Base-by-base conservation (phyloP, 2,888 invertebrate genomes). In the Alviniconcha strummeri region DNA sequence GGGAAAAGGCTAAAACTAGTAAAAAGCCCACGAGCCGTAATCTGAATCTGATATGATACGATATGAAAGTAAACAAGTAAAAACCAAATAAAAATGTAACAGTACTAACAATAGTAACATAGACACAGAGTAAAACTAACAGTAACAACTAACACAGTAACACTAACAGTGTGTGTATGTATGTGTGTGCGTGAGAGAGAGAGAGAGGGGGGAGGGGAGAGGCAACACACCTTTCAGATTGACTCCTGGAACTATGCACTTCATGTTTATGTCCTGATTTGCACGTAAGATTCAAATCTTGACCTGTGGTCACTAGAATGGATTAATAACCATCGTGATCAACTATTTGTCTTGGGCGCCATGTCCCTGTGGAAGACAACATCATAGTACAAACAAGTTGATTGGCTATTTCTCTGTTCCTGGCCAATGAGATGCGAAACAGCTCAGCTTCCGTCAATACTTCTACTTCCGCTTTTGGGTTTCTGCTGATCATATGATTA, bases 151-250 rank as follows among this genome's bases (percentile, higher is more conserved):
- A n/a, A 36, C 36, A 1, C 1, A 36, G 36, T 36, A 36, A 36
- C 36, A 36, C 36, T 36, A 36, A 36, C 0, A 36, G 1, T 36
- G 36, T 36, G 36, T 36, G 36, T 36, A 3, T 36, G 36, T 36
- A 3, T 36, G 36, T 36, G 36, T 36, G 36, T 36, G 36, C 3
- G 36, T 36, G 36, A 36, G 36, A 36, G 36, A 36, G 36, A 36
- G 36, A 36, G 36, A 36, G 36, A 36, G 36, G 36, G 36, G 36
- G 36, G 36, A 36, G 36, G 36, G 36, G 36, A n/a, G n/a, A n/a
- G n/a, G 79, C n/a, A 69, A 17, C 11, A n/a, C 83, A 96, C 97
- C 95, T 95, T 96, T 96, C 64, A 97, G 95, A 94, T 97, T 97
- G 84, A 95, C 94, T 74, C 96, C 96, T 7, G 97, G 96, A 87